Conservation (phyloP, 2,113 vertebrate species). For the Columbina picui region DNA sequence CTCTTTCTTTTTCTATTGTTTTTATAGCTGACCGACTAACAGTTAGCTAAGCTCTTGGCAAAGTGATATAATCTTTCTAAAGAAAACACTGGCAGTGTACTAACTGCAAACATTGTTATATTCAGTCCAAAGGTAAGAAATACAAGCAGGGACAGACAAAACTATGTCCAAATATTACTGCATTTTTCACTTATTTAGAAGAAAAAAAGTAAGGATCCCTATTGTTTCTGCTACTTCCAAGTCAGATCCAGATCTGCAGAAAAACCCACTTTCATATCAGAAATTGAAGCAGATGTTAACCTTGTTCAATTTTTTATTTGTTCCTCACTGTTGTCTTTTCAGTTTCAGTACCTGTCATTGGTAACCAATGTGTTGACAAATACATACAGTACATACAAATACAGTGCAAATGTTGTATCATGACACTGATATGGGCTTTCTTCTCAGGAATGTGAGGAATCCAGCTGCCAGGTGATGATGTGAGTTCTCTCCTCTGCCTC, state of each 20-base stretch:
- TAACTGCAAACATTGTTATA: neutral
- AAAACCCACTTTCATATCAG: neutral
- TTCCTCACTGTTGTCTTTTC: neutral
- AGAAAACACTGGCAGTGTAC: neutral
- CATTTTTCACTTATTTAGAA: neutral
- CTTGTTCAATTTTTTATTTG: neutral
- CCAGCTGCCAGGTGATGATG: neutral
- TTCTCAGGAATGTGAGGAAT: neutral
- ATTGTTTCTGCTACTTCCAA: neutral
- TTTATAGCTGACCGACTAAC: neutral
- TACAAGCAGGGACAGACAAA: neutral
- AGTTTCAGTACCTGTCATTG: neutral
- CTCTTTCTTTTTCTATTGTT: neutral
- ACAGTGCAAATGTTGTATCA: neutral
- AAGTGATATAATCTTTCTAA: neutral
- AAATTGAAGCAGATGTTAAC: neutral
- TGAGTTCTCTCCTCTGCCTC: neutral
- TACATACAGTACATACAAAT: too few species aligned
- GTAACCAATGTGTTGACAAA: neutral
- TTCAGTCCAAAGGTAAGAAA: neutral
- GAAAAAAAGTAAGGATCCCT: neutral
- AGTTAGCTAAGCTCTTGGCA: neutral
- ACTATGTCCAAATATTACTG: neutral
- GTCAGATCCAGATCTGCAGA: neutral
- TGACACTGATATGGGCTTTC: neutral